These are phyloP conservation scores for Puffinus mauretanicus DNA, from an alignment of 2,113 vertebrate species.

Conservation along the genomic window DNA sequence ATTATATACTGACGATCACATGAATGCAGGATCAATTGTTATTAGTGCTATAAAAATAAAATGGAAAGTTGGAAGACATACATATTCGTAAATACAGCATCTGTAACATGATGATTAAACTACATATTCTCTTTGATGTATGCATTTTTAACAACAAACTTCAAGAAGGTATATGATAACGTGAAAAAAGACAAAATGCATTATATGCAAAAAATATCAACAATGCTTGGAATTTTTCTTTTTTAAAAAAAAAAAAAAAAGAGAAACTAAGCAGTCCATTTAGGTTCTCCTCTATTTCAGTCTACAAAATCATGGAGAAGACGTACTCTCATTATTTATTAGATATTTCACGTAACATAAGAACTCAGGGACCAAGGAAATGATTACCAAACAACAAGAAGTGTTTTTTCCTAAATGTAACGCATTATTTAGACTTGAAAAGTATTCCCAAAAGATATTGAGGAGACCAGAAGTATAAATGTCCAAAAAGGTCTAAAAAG, in stretches of 20 bases:
- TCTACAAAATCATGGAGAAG: neutral
- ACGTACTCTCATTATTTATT: neutral
- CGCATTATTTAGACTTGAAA: neutral
- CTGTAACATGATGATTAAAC: neutral
- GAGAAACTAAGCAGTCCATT: neutral
- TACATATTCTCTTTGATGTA: neutral
- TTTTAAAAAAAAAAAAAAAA: neutral
- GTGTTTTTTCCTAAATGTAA: neutral
- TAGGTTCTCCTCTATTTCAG: neutral
- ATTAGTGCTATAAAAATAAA: neutral
- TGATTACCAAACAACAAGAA: neutral
- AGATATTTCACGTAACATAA: neutral
- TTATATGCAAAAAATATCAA: neutral
- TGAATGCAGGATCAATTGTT: neutral
- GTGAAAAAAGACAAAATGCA: neutral
- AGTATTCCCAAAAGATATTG: neutral
- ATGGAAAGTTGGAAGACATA: neutral
- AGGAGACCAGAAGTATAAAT: neutral
- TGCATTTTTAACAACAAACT: neutral
- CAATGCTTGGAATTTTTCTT: neutral
- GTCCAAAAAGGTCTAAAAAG: neutral
- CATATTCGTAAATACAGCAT: neutral
- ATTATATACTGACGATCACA: neutral
- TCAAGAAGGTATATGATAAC: neutral
- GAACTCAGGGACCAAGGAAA: neutral